These are phyloP conservation scores for Blastobasis lacticolella DNA, from an alignment of 2,888 invertebrate genomes.

Conservation along the genomic window DNA sequence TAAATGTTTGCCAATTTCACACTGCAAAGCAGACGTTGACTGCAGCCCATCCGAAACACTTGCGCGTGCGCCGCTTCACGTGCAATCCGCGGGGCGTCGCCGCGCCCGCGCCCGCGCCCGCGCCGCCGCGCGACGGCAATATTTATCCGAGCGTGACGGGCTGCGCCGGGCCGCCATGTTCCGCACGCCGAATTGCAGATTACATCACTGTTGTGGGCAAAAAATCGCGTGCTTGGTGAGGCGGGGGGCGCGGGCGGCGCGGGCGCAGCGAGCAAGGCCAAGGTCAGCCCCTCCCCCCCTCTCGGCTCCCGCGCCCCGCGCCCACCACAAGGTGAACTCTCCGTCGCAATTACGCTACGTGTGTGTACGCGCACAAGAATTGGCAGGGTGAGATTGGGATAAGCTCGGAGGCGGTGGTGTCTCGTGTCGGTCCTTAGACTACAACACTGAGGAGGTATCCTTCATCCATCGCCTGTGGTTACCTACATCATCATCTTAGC, in stretches of 20 bases:
- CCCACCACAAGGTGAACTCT: slow-evolving; percentile 56
- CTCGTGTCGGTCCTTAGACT: too few species aligned
- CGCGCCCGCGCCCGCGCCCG: not conserved
- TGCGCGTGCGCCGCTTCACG: not conserved
- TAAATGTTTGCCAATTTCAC: too few species aligned
- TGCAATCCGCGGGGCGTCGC: not conserved
- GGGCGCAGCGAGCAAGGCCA: slow-evolving; percentile 21
- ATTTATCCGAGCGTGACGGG: slow-evolving; percentile 30
- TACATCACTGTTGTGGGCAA: slow-evolving; percentile 67
- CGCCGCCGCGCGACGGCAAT: slow-evolving; percentile 1
- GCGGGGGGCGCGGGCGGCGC: slow-evolving; percentile 20
- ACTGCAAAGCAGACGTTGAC: too few species aligned
- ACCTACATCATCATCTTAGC: too few species aligned
- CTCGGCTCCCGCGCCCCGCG: slow-evolving; percentile 68
- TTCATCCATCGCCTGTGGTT: too few species aligned
- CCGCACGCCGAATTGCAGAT: slow-evolving; percentile 66
- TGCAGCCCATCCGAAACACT: too few species aligned
- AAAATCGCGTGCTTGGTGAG: slow-evolving; percentile 45
- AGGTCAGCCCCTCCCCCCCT: slow-evolving; percentile 32
- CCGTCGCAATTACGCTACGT: slow-evolving; percentile 51
- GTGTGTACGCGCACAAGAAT: slow-evolving; percentile 45
- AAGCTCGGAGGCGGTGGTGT: too few species aligned
- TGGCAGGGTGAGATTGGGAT: too few species aligned
- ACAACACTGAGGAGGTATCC: too few species aligned
- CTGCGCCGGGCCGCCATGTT: slow-evolving; percentile 55